Conservation (phyloP, 1,140 invertebrate genomes). For the Drosophila prosaltans region DNA sequence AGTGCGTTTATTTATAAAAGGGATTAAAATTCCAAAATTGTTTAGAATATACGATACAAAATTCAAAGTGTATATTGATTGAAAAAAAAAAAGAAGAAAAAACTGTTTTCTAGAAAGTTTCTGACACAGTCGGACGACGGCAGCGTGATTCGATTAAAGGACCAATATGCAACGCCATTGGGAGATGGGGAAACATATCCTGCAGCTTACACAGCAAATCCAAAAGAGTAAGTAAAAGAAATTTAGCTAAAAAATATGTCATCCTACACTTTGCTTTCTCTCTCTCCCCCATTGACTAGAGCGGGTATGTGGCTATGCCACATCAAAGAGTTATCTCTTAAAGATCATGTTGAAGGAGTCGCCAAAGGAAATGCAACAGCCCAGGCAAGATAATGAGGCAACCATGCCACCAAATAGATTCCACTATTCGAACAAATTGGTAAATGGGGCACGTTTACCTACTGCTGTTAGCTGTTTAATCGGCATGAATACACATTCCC, state of each 20-base stretch:
- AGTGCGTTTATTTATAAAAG: not conserved
- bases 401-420: not conserved
- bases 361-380: not conserved
- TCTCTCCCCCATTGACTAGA: not conserved
- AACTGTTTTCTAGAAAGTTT: no score
- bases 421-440: not conserved
- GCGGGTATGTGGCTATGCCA: not conserved
- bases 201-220: not conserved
- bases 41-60: not conserved
- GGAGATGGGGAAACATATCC: not conserved
- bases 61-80: not conserved
- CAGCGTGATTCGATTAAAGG: no score
- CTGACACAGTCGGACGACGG: no score
- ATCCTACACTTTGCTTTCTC: no score
- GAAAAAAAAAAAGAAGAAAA: no score
- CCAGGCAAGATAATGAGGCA: not conserved
- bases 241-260: no score
- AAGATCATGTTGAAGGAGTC: not conserved
- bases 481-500: not conserved
- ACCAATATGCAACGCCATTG: not conserved
- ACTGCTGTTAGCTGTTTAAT: not conserved
- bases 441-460: constrained; percentile 7
- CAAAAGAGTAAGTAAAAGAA: not conserved
- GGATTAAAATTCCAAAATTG: not conserved
- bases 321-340: not conserved